These are phyloP conservation scores for Adelphocoris suturalis DNA, from an alignment of 2,888 invertebrate species.

Conservation along the genomic window DNA sequence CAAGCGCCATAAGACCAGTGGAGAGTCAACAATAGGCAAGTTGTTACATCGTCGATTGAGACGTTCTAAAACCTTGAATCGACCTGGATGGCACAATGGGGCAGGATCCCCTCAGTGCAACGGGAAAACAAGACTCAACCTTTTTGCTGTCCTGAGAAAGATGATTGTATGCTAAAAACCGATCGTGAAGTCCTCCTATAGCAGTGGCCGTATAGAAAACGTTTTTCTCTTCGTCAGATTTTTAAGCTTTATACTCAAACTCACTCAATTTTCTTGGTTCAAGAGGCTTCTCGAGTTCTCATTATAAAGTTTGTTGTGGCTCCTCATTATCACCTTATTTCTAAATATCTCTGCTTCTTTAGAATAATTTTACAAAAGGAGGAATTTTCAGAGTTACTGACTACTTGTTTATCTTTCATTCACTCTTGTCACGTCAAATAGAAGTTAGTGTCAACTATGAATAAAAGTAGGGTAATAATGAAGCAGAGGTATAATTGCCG, in stretches of 20 bases:
- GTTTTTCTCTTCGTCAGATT: neutral
- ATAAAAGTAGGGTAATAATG: too few relatives aligned
- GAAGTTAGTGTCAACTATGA: too few relatives aligned
- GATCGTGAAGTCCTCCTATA: constrained; percentile 50
- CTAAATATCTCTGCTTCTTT: neutral
- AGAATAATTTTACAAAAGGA: neutral
- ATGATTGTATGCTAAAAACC: constrained; percentile 61
- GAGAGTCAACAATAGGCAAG: too few relatives aligned
- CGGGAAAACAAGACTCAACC: constrained; percentile 16
- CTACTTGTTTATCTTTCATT: neutral
- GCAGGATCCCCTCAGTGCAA: neutral
- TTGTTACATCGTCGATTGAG: neutral
- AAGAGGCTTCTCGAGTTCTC: neutral
- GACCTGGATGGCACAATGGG: constrained; percentile 17
- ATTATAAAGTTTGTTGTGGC: constrained; percentile 14
- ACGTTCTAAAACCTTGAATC: constrained; percentile 14
- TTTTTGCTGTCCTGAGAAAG: neutral
- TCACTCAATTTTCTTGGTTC: neutral
- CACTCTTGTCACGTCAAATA: neutral
- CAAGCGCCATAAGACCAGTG: too few relatives aligned
- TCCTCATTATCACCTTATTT: neutral
- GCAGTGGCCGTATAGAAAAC: constrained; percentile 33
- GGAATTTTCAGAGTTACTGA: neutral
- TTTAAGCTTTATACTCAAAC: neutral
- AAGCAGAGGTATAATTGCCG: too few relatives aligned